Evolutionary conservation across 1,140 invertebrate genomes (phyloP), one percentile per base, ranked within the genome.

Genomic region (Ladona fulva): DNA sequence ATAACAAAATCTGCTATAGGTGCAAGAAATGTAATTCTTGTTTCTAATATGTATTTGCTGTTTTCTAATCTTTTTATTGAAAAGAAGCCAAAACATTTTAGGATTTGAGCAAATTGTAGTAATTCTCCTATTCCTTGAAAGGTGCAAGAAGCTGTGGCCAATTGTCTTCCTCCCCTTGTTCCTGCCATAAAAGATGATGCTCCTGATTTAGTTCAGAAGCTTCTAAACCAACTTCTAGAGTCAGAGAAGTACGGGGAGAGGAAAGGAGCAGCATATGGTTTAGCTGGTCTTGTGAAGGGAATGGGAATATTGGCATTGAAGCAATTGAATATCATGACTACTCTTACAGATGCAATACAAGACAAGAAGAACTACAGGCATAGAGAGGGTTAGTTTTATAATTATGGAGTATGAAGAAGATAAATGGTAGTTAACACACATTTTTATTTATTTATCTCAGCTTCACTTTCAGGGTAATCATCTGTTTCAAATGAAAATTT

Each of bases 91-190:
- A 76, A 74, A 74, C 80, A 11, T 12, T 75, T 12, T 75, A 16
- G 22, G 16, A 24, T 44, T 22, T 75, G 11, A 19, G 7, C 42
- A 77, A 0, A 77, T 24, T 22, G 1, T 42, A 25, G 22, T 78
- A 77, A 59, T 14, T 12, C 29, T 19, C n/a, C n/a, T 19, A 6
- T 6, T 66, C 14, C 12, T 59, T 80, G 82, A 8, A 83, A 96
- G 90, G 97, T 99, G 0, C 97, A 99, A 89, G 96, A 99, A 87
- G 95, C 97, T 0, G 97, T 99, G 0, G 95, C 97, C 37, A 97
- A 97, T 84, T 99, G 97, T 84, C 85, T 99, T 59, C 96, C 97
- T 0, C 93, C 95, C 82, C 86, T 99, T 42, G 95, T 99, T 66
- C 94, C 94, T 11, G 94, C 94, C 0, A 92, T 99, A 5, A 95